These are phyloP conservation scores for Erethizon dorsatum DNA, from an alignment of 2,797 vertebrate genomes.

Conservation along the genomic window DNA sequence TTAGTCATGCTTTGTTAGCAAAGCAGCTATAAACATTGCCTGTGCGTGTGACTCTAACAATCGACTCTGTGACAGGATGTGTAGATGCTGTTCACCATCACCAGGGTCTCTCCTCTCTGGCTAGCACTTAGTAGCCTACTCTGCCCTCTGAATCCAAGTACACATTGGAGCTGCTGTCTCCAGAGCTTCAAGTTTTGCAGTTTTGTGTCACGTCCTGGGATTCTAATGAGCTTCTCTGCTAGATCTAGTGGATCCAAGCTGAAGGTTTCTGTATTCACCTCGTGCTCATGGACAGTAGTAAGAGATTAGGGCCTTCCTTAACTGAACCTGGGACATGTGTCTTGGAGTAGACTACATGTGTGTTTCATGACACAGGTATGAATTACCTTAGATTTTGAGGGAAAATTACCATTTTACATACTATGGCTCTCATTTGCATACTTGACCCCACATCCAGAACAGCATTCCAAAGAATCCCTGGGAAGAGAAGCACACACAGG, in stretches of 20 bases:
- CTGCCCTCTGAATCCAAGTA: neutral
- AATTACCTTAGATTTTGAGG: neutral
- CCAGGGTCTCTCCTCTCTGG: neutral
- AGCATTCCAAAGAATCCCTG: neutral
- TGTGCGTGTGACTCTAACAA: neutral
- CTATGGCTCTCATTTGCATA: neutral
- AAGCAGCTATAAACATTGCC: neutral
- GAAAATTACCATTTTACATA: neutral
- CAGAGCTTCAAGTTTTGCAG: neutral
- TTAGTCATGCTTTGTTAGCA: neutral
- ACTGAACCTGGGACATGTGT: neutral
- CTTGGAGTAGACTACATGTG: neutral
- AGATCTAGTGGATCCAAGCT: neutral
- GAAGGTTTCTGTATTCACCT: neutral
- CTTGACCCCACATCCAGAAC: neutral
- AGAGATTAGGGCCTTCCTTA: neutral
- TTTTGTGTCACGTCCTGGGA: neutral
- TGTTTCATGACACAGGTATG: neutral
- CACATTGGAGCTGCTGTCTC: neutral
- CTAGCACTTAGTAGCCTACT: neutral
- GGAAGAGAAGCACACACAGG: neutral
- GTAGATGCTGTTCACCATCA: neutral
- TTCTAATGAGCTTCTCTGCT: neutral
- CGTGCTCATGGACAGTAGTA: neutral
- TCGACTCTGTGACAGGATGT: neutral